Base-by-base conservation (phyloP, 2,888 invertebrate genomes). In the Tenthredo distinguenda region DNA sequence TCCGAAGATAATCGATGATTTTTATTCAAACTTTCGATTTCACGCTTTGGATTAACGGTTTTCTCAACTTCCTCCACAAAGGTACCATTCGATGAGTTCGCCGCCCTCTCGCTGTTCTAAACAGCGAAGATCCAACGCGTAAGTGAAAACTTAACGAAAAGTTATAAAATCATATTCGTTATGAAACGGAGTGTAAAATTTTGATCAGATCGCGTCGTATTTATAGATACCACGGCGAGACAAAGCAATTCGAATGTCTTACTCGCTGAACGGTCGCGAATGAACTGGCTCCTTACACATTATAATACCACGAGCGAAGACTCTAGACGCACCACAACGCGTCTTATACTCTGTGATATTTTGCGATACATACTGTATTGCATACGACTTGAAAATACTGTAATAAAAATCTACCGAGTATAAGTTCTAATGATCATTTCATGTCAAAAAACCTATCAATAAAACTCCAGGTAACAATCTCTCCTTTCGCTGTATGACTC, bases 231-330 rank as follows among this genome's bases (percentile, higher is more conserved):
- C 58, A 86, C 77, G 84, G 85, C 83, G 87, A 88, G 88, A 90
- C 89, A 90, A 90, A 89, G 89, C 88, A 88, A 88, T 88, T 89
- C 89, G 90, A 89, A 87, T 89, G 90, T 91, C 90, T 89, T 90
- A 91, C 91, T 89, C 87, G 92, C 90, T 86, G 92, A 91, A 89
- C 91, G 91, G 91, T 89, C 92, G 91, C 92, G 91, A 91, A 90
- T 91, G 90, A 88, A 92, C 92, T 92, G 92, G 90, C 89, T 90
- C 86, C 88, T 90, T 91, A 90, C 89, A 90, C 90, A 88, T 89
- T 89, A 87, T 88, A 90, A 88, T 87, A 88, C 87, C 85, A 85
- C 79, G 88, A 88, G 90, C 90, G 88, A 88, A 87, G 90, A 90
- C 89, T 90, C 88, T 89, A 90, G 81, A 81, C 81, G 81, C 62